A percentile compares a stretch with the other conserved stretches of the same genome.
Conservation (phyloP, 23 tunicate genomes). For the Aplidium turbinatum region DNA sequence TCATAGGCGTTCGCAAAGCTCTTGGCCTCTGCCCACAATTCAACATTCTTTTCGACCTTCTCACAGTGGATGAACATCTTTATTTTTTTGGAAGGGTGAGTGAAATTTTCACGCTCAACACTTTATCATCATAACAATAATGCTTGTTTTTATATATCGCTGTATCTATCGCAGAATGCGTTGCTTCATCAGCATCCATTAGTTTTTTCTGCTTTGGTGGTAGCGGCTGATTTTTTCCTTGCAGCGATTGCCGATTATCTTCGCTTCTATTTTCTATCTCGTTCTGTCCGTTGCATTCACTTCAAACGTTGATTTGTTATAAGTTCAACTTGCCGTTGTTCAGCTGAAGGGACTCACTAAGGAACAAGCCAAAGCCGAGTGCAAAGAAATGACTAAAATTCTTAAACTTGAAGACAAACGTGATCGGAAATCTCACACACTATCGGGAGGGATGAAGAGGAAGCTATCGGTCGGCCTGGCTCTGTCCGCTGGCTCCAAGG, state of each 20-base stretch:
- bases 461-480: constrained; percentile 98
- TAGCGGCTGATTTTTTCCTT: too few species aligned
- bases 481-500: constrained; percentile 92
- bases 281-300: too few species aligned
- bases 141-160: too few species aligned
- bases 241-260: too few species aligned
- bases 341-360: constrained; percentile 70
- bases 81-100: constrained; percentile 90
- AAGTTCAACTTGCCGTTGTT: too few species aligned
- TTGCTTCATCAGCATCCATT: too few species aligned
- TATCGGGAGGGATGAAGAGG: constrained; percentile 99
- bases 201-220: too few species aligned
- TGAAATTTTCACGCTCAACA: too few species aligned
- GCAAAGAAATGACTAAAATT: constrained; percentile 37
- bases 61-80: constrained; percentile 95
- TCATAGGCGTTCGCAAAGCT: constrained; percentile 67
- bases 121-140: too few species aligned
- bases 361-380: constrained; percentile 45
- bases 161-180: too few species aligned
- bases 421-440: constrained; percentile 39
- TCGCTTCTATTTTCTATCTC: too few species aligned
- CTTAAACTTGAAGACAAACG: constrained; percentile 70
- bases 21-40: constrained; percentile 98
- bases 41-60: constrained; percentile 76
- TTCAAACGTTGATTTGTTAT: too few species aligned